These are phyloP conservation scores for Brachionus koreanus DNA, from an alignment of 1,140 invertebrate genomes.

Conservation along the genomic window DNA sequence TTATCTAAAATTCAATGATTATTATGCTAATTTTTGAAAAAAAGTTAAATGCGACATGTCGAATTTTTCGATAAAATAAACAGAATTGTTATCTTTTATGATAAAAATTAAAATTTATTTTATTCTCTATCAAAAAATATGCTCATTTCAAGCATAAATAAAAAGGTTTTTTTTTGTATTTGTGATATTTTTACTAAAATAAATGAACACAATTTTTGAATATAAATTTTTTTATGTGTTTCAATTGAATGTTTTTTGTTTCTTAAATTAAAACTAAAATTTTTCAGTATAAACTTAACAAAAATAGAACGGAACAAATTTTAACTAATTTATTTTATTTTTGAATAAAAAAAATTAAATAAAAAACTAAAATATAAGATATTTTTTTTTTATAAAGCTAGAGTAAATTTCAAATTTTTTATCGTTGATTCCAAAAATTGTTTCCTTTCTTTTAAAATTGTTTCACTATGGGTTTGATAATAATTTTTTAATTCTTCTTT, in stretches of 20 bases:
- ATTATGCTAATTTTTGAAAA: neutral
- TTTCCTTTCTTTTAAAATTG: no score
- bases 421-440: no score
- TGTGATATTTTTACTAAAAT: neutral
- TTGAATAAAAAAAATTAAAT: no score
- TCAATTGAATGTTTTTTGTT: neutral
- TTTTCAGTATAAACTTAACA: neutral
- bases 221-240: neutral
- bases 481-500: no score
- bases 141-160: no score
- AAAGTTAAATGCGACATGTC: constrained; percentile 3
- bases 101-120: neutral
- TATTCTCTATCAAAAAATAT: no score
- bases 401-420: no score
- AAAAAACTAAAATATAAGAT: no score
- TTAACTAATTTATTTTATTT: neutral
- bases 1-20: neutral
- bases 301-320: neutral
- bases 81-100: neutral
- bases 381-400: no score
- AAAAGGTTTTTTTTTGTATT: neutral
- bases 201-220: neutral
- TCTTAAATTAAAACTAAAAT: neutral
- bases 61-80: neutral
- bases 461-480: no score